A percentile compares a stretch with the other conserved stretches of the same genome.
phyloP scores from a whole-genome alignment of 2,888 invertebrate genomes.

The Phengaris alcon region DNA sequence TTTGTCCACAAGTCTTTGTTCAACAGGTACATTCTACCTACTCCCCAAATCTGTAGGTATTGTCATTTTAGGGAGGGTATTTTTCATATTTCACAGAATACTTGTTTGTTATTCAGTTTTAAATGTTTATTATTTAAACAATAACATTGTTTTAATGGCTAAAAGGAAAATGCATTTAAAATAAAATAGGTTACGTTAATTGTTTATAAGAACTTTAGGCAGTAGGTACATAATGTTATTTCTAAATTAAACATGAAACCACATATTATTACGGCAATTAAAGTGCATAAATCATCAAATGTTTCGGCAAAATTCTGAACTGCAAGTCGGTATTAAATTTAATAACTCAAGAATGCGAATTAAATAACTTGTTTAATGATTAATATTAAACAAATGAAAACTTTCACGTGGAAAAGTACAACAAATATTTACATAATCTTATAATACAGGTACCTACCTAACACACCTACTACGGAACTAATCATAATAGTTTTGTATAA shows the following conservation, averaged over 20 bases:
- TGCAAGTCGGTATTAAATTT: background rate
- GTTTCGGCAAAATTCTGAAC: background rate
- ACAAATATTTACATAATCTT: background rate
- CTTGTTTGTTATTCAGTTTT: background rate
- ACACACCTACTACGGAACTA: background rate
- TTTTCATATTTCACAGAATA: constrained; percentile 25
- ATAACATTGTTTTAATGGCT: constrained; percentile 9
- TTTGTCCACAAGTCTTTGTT: constrained; percentile 64
- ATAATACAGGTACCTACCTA: background rate
- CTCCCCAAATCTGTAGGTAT: background rate
- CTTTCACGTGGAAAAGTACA: background rate
- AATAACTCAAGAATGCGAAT: background rate
- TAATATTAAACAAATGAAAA: background rate
- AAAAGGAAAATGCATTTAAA: background rate
- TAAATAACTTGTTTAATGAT: background rate
- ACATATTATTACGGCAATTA: constrained; percentile 13
- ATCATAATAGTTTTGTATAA: too few species aligned
- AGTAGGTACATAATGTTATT: background rate
- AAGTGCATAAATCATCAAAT: background rate
- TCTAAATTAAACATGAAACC: background rate
- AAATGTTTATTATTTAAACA: background rate
- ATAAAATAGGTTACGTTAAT: background rate
- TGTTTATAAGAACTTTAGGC: background rate
- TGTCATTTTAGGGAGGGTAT: constrained; percentile 13
- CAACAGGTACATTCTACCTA: constrained; percentile 34